These are phyloP conservation scores for Chirona hameri DNA, from an alignment of 2,888 invertebrate species.

Conservation along the genomic window DNA sequence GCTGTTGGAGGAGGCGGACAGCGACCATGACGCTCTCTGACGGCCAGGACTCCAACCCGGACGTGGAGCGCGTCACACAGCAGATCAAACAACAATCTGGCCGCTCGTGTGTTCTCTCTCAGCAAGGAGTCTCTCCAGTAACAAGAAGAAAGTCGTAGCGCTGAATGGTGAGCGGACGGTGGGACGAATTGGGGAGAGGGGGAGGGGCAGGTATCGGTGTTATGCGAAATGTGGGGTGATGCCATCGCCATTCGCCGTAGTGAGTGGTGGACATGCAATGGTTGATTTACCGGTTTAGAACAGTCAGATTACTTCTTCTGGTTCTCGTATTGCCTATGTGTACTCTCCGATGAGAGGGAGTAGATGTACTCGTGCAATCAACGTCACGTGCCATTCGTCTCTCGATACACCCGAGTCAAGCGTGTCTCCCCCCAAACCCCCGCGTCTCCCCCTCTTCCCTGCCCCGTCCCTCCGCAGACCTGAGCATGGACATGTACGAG, in stretches of 20 bases:
- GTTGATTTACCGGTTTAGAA: not conserved
- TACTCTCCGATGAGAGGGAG: too few species aligned
- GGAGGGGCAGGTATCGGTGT: not conserved
- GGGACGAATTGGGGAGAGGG: not conserved
- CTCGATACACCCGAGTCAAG: not conserved
- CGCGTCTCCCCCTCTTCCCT: not conserved
- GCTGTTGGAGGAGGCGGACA: not conserved
- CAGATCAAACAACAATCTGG: constrained; percentile 52
- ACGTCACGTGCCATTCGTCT: not conserved
- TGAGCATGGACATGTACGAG: constrained; percentile 61
- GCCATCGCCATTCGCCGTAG: too few species aligned
- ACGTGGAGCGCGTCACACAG: constrained; percentile 69
- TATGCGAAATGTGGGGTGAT: too few species aligned
- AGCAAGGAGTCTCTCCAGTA: constrained; percentile 66
- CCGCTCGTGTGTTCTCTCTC: constrained; percentile 66
- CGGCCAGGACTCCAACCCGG: constrained; percentile 49
- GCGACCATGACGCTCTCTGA: not conserved
- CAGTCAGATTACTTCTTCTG: not conserved
- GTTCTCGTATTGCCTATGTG: not conserved
- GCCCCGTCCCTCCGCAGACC: constrained; percentile 31
- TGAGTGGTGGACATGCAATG: too few species aligned
- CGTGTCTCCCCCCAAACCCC: too few species aligned
- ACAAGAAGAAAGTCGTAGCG: constrained; percentile 62
- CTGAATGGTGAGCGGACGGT: constrained; percentile 55
- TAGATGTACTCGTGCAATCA: not conserved